Evolutionary conservation across 2,797 vertebrate genomes (phyloP), one percentile per base, ranked within the genome.

Genomic region (Melanotaenia pygmaea): DNA sequence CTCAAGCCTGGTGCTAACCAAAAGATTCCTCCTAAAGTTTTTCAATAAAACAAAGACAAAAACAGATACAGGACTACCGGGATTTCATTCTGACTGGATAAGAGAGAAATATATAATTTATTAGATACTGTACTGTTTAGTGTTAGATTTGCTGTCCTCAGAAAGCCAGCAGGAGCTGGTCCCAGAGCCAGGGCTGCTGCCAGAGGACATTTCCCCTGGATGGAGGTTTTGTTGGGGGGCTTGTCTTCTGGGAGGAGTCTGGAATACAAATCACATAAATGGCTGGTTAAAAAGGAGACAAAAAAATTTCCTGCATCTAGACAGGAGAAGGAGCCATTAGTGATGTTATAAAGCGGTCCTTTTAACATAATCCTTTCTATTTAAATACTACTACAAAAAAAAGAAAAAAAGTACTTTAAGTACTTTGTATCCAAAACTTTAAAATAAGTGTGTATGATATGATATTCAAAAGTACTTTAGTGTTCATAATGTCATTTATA

Each of bases 201-300:
- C 80, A 61, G 73, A 75, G 45, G 74, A 77, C 32, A 50, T 75
- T 76, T 72, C 74, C 32, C 59, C 32, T 11, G 56, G 67, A 9
- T 59, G 76, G 22, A 83, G 45, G 50, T 71, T 85, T 43, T 45
- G 80, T 82, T 77, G 85, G 32, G 64, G 70, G 51, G 61, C 59
- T 64, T 47, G 80, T 81, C 69, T 81, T 75, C 72, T 75, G 56
- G 80, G 78, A 81, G 83, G 73, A 4, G 57, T 57, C 91, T 92
- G 74, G 32, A 82, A 80, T 56, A 30, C 18, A 86, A 76, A 85
- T 26, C 38, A 73, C 64, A 74, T 13, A 13, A 69, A 38, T 51
- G 5, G 22, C 13, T 57, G 22, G 45, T 63, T 50, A 30, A 34
- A 38, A 43, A 57, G 5, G 34, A 7, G 37, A 54, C 38, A 35